A percentile compares a stretch with the other conserved stretches of the same genome.
Conservation (phyloP, 2,888 invertebrate species). For the Geophilus truncorum region DNA sequence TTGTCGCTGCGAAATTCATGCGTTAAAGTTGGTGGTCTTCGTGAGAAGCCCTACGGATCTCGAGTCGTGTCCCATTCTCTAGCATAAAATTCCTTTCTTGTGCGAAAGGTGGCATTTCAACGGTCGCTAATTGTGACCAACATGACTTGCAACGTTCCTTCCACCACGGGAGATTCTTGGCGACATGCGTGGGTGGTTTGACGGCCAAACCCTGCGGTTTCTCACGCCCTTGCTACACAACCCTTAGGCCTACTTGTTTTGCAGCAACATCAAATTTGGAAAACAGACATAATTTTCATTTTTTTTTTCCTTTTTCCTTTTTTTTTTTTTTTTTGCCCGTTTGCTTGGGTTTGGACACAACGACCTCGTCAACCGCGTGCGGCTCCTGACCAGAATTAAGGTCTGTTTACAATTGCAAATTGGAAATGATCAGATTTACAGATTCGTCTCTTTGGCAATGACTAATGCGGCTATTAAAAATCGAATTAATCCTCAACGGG, state of each 20-base stretch:
- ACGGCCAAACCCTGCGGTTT: slow-evolving; percentile 10
- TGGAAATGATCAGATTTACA: background rate
- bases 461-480: background rate
- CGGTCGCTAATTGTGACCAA: background rate
- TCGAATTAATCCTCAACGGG: background rate
- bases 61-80: background rate
- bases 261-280: background rate
- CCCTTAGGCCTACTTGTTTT: background rate
- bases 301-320: too few species aligned
- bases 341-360: background rate
- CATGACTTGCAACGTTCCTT: background rate
- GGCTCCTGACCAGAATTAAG: background rate
- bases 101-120: background rate
- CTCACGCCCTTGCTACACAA: slow-evolving; percentile 3
- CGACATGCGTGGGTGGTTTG: background rate
- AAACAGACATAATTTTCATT: background rate
- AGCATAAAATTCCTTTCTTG: background rate
- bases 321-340: too few species aligned
- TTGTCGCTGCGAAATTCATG: too few species aligned
- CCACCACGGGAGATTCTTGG: background rate
- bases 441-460: background rate
- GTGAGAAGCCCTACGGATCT: background rate
- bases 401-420: background rate
- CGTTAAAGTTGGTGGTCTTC: background rate
- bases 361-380: background rate